Conservation (phyloP, 2,888 invertebrate species). For the Himalopsyche japonica region DNA sequence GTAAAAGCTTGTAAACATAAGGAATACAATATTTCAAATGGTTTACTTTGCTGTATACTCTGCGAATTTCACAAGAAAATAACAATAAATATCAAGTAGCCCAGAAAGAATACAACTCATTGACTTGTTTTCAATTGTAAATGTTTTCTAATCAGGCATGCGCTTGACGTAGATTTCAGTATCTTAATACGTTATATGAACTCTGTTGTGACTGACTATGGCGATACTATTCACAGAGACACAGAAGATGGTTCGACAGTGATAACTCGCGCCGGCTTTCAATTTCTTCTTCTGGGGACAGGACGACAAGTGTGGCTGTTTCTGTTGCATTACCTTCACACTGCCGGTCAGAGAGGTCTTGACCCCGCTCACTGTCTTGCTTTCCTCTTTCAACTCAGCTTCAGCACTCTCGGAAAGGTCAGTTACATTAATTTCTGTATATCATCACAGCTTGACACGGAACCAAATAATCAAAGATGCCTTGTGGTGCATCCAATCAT, state of each 20-base stretch:
- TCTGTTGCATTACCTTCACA: slow-evolving; percentile 92
- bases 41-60: too few relatives aligned
- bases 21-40: too few relatives aligned
- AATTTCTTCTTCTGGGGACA: slow-evolving; percentile 91
- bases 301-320: slow-evolving; percentile 98
- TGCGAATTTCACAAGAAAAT: too few relatives aligned
- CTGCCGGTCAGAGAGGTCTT: slow-evolving; percentile 83
- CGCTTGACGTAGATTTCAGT: too few relatives aligned
- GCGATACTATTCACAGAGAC: slow-evolving; percentile 58
- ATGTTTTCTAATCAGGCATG: not conserved
- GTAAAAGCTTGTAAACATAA: too few relatives aligned
- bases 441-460: too few relatives aligned
- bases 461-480: too few relatives aligned
- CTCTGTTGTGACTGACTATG: not conserved
- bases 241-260: slow-evolving; percentile 80
- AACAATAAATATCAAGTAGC: too few relatives aligned
- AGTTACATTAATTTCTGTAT: too few relatives aligned
- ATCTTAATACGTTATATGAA: slow-evolving; percentile 23
- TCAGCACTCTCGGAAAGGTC: slow-evolving; percentile 89
- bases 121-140: not conserved
- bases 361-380: slow-evolving; percentile 90
- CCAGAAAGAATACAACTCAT: not conserved
- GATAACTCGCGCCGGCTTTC: slow-evolving; percentile 95
- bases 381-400: slow-evolving; percentile 95
- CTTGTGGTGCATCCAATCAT: too few relatives aligned